A percentile compares a stretch with the other conserved stretches of the same genome.
Conservation (phyloP, 2,113 vertebrate species). For the Pelobates fuscus region DNA sequence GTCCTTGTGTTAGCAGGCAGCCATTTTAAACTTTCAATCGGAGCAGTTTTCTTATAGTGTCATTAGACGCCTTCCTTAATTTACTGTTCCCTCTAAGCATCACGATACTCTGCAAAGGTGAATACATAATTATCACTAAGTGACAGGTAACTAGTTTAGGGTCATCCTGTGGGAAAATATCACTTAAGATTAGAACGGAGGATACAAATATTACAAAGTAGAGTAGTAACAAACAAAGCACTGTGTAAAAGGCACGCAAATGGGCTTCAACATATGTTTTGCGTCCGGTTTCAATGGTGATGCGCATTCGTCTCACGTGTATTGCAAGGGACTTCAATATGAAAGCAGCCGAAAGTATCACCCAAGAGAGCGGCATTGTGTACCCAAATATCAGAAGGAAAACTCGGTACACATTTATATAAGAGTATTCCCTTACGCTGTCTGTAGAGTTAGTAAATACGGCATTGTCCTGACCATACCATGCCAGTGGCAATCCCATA, state of each 20-base stretch:
- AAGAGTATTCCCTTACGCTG: not conserved
- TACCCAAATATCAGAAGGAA: not conserved
- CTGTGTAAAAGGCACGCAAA: not conserved
- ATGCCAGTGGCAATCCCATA: constrained; percentile 10
- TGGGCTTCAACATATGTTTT: not conserved
- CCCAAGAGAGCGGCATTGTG: not conserved
- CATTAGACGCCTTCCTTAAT: not conserved
- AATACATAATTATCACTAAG: constrained; percentile 1
- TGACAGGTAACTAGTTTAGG: not conserved
- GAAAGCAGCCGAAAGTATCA: not conserved
- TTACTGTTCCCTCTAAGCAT: constrained; percentile 11
- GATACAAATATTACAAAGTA: not conserved
- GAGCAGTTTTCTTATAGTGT: not conserved
- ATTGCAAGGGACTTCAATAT: not conserved
- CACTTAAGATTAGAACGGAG: not conserved
- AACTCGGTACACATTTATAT: not conserved
- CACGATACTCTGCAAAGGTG: not conserved
- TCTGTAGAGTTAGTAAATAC: too few species aligned
- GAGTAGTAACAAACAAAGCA: not conserved
- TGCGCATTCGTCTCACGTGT: not conserved
- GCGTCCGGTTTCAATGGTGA: not conserved
- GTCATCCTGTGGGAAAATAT: not conserved
- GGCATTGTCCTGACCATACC: not conserved
- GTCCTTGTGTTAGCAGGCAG: too few species aligned
- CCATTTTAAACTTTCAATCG: not conserved